Conservation (phyloP, 1,140 invertebrate genomes). For the Harpegnathos saltator region DNA sequence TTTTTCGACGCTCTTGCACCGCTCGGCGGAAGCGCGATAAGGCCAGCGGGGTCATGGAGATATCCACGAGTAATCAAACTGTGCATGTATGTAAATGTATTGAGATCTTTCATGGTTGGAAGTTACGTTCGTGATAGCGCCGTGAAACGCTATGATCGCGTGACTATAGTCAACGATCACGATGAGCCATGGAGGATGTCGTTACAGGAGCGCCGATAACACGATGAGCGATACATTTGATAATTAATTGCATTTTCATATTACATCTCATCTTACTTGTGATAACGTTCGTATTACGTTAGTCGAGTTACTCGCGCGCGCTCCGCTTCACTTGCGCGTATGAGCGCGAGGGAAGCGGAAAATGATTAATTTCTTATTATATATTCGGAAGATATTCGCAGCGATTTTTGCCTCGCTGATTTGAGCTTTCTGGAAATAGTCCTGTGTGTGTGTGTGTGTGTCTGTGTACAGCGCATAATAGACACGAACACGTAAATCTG, state of each 20-base stretch:
- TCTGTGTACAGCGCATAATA: too few species aligned
- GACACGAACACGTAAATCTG: background rate
- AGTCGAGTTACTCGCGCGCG: too few species aligned
- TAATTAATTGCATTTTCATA: conserved; percentile 50
- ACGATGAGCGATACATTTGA: conserved; percentile 35
- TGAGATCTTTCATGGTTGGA: conserved; percentile 39
- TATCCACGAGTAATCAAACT: conserved; percentile 42
- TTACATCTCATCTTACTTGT: conserved; percentile 2
- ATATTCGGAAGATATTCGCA: too few species aligned
- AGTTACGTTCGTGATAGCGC: conserved; percentile 42
- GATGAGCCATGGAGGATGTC: conserved; percentile 29
- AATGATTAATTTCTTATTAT: too few species aligned
- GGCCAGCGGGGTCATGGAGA: conserved; percentile 14
- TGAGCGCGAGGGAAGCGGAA: too few species aligned
- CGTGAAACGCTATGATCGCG: conserved; percentile 38
- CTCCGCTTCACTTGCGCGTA: too few species aligned
- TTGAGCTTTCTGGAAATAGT: too few species aligned
- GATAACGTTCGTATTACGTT: background rate
- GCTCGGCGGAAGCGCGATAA: conserved; percentile 40
- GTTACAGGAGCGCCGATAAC: conserved; percentile 46
- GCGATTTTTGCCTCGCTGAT: too few species aligned
- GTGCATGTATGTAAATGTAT: conserved; percentile 38
- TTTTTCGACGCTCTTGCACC: conserved; percentile 33
- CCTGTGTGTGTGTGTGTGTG: too few species aligned
- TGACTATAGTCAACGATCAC: conserved; percentile 44